A percentile compares a stretch with the other conserved stretches of the same genome.
Conservation (phyloP, 2,113 vertebrate genomes). For the Spea multiplicata region DNA sequence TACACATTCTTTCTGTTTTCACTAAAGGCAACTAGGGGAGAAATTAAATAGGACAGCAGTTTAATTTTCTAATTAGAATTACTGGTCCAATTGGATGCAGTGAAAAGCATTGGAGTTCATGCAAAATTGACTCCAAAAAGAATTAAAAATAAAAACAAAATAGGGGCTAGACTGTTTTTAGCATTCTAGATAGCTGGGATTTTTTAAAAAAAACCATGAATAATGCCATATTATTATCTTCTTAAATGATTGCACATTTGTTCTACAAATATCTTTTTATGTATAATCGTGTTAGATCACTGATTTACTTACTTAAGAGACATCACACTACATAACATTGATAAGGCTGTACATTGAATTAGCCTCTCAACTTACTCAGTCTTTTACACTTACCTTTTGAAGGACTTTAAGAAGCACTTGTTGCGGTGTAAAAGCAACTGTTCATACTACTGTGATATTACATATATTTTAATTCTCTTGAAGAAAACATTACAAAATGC, state of each 20-base stretch:
- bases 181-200: too few relatives aligned
- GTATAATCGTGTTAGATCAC: neutral
- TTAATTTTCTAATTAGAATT: too few relatives aligned
- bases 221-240: too few relatives aligned
- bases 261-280: neutral
- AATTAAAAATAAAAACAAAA: too few relatives aligned
- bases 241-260: neutral
- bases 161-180: too few relatives aligned
- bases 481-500: slow-evolving; percentile 3
- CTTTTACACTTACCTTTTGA: slow-evolving; percentile 15
- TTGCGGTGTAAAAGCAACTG: slow-evolving; percentile 9
- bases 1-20: too few relatives aligned
- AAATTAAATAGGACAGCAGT: too few relatives aligned
- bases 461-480: slow-evolving; percentile 25
- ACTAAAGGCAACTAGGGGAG: too few relatives aligned
- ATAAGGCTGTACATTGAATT: slow-evolving; percentile 1
- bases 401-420: slow-evolving; percentile 27
- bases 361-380: slow-evolving; percentile 22
- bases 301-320: neutral
- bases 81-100: too few relatives aligned
- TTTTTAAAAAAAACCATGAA: too few relatives aligned
- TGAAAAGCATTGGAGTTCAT: too few relatives aligned
- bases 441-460: slow-evolving; percentile 10
- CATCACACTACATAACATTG: neutral
- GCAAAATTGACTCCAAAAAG: too few relatives aligned